phyloP scores from a whole-genome alignment of 1,140 invertebrate species.

The Oedothorax gibbosus region DNA sequence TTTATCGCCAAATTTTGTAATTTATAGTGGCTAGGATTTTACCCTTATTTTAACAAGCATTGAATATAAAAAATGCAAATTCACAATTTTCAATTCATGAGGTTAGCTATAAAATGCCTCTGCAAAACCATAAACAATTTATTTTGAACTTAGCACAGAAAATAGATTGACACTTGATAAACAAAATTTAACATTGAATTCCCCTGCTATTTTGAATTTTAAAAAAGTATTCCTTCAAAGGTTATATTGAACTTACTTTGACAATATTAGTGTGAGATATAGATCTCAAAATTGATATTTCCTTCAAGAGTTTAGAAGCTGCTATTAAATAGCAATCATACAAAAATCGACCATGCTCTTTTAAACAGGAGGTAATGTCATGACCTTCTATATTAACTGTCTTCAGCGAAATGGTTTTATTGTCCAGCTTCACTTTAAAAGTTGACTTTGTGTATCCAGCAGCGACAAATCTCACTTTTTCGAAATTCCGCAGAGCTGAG shows the following conservation, averaged over 20 bases:
- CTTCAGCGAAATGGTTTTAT: constrained; percentile 68
- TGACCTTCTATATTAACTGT: constrained; percentile 69
- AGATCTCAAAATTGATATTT: constrained; percentile 67
- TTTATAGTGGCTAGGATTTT: no score
- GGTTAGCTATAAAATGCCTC: neutral
- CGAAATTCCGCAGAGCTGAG: constrained; percentile 26
- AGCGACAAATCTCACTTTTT: constrained; percentile 63
- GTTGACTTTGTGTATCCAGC: constrained; percentile 72
- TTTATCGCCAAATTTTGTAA: no score
- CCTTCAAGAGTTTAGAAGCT: constrained; percentile 69
- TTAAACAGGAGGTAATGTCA: constrained; percentile 68
- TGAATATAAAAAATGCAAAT: no score
- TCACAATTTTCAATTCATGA: no score
- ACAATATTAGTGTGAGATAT: constrained; percentile 66
- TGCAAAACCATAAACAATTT: neutral
- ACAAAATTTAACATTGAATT: neutral
- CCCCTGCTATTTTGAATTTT: neutral
- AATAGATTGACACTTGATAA: neutral
- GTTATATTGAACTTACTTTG: constrained; percentile 65
- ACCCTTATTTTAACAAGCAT: no score
- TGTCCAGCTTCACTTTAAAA: constrained; percentile 67
- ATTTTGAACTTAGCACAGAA: neutral
- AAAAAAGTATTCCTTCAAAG: neutral
- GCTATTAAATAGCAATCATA: constrained; percentile 68
- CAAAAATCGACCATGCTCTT: constrained; percentile 62